A percentile compares a stretch with the other conserved stretches of the same genome.
Evolutionary conservation across 2,888 invertebrate genomes (phyloP).

Genomic region (Leucophenga montana): DNA sequence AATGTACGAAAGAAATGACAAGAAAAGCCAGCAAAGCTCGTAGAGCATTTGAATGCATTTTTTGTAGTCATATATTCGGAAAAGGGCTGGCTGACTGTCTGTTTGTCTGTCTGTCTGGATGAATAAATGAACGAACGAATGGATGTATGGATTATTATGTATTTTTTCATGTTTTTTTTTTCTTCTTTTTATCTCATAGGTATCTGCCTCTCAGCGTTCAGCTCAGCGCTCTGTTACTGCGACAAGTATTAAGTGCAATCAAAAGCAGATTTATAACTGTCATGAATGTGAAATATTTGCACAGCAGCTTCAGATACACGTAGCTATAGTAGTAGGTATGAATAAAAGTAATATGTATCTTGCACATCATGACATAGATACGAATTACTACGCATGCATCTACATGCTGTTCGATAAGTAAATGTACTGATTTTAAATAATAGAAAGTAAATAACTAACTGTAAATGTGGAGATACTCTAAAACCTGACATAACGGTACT

Average conservation of each 20-base stretch:
- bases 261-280: slow-evolving; percentile 66
- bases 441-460: no score
- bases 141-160: slow-evolving; percentile 62
- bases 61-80: no score
- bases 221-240: slow-evolving; percentile 39
- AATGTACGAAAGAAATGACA: no score
- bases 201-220: not conserved
- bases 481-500: no score
- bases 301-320: not conserved
- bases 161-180: slow-evolving; percentile 53
- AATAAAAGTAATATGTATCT: no score
- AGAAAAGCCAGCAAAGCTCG: no score
- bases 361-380: not conserved
- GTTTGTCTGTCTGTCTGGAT: no score
- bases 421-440: no score
- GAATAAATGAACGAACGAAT: no score
- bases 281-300: slow-evolving; percentile 63
- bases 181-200: slow-evolving; percentile 43
- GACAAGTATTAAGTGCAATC: slow-evolving; percentile 66
- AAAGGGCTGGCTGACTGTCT: no score
- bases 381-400: not conserved
- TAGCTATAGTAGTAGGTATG: not conserved
- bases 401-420: slow-evolving; percentile 22
- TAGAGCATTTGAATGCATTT: no score
- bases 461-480: no score